A percentile compares a stretch with the other conserved stretches of the same genome.
phyloP scores from a whole-genome alignment of 2,113 vertebrate species.

The Cephalopterus ornatus region DNA sequence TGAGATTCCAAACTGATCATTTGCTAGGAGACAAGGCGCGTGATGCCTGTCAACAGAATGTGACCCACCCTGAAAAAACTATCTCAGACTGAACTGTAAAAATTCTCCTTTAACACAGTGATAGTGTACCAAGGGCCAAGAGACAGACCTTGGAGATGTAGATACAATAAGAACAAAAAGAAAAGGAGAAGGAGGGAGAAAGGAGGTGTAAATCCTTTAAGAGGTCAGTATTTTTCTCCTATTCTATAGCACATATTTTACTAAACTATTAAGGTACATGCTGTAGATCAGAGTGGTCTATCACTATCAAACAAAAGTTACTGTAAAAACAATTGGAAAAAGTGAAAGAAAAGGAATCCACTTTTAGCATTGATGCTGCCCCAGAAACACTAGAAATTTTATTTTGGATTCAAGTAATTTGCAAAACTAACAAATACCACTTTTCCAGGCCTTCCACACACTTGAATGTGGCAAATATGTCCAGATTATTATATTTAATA shows the following conservation, averaged over 20 bases:
- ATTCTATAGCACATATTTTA: neutral
- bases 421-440: neutral
- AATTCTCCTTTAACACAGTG: neutral
- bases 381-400: neutral
- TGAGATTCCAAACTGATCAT: constrained; percentile 21
- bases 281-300: neutral
- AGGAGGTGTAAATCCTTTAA: neutral
- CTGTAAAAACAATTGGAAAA: neutral
- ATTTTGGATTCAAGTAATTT: neutral
- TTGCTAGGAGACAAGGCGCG: neutral
- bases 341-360: neutral
- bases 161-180: neutral
- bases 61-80: neutral
- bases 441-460: neutral
- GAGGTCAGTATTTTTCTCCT: neutral
- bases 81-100: neutral
- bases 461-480: neutral
- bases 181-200: neutral
- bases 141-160: neutral
- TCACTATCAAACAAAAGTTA: neutral
- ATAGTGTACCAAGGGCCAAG: neutral
- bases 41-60: constrained; percentile 11
- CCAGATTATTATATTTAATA: neutral
- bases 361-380: neutral
- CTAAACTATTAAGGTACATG: neutral